Base-by-base conservation (phyloP, 1,140 invertebrate genomes). In the Mycetomoellerius zeteki region DNA sequence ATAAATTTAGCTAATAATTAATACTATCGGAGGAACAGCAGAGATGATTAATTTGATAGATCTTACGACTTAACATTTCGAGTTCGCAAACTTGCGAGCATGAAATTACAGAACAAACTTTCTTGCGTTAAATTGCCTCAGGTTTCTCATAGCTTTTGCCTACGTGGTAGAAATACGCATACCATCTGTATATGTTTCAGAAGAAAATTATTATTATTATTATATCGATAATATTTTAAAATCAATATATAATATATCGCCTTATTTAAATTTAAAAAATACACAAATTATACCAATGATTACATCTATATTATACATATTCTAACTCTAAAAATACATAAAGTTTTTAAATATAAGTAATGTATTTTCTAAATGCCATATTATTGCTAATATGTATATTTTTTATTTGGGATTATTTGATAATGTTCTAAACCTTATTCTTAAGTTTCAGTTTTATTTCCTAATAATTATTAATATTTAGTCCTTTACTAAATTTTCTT, bases 41-140 rank as follows among this genome's bases (percentile, higher is more conserved):
- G 37, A 82, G 67, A 73, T 72, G 80, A 82, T 82, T 82, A 82
- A 82, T 82, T 82, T 72, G 33, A 52, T 60, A 24, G 52, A 82
- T 73, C 80, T 73, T 82, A 60, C 24, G 19, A 82, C 67, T 82
- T 82, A 82, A 72, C 52, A 30, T 72, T 72, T 82, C 67, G 24
- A 27, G 19, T 33, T 72, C 52, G 30, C 33, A 71, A 82, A 82
- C 67, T 82, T 73, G 67, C 67, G 67, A 82, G 58, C 33, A 52
- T 50, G 33, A 72, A 82, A 72, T 80, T 80, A 56, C 33, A 60
- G 33, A 72, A 24, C 54, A 52, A 82, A 82, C 80, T 82, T 82
- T 82, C 80, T 82, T 58, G 37, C 52, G 52, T 50, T 82, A 82
- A 73, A 72, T 72, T 82, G 67, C 69, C 52, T 72, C 80, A 58